phyloP scores from a whole-genome alignment of 1,140 invertebrate genomes.

The Dreissena rostriformis region DNA sequence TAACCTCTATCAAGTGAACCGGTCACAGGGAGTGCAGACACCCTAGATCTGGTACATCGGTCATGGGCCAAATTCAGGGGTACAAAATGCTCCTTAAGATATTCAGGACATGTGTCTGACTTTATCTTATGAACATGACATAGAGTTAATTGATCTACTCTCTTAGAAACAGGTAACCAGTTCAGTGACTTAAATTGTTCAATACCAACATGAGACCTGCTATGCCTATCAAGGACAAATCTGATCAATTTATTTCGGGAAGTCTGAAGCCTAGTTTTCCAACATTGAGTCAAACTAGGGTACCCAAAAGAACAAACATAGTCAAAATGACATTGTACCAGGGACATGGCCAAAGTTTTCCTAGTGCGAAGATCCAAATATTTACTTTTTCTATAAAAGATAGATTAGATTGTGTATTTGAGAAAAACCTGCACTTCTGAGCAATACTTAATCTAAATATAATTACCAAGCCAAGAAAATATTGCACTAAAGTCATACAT shows the following conservation, averaged over 20 bases:
- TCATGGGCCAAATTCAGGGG: background rate
- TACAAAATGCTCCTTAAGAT: conserved; percentile 29
- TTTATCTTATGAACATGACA: conserved; percentile 33
- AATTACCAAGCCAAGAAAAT: no score
- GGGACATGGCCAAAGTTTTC: background rate
- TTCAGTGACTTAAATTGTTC: conserved; percentile 8
- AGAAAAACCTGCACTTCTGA: no score
- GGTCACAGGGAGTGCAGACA: background rate
- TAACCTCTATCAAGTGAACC: background rate
- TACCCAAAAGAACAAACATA: conserved; percentile 23
- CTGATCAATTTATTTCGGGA: conserved; percentile 14
- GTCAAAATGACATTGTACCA: conserved; percentile 22
- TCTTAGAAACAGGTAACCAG: conserved; percentile 18
- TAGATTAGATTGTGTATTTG: no score
- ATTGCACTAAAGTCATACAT: no score
- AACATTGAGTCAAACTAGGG: conserved; percentile 10
- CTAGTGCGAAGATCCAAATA: conserved; percentile 16
- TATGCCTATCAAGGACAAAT: conserved; percentile 9
- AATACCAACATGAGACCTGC: conserved; percentile 7
- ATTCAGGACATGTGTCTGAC: conserved; percentile 1
- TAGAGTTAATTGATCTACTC: conserved; percentile 16
- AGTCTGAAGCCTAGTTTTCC: conserved; percentile 26
- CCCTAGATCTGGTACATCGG: conserved; percentile 10
- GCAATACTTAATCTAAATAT: no score
- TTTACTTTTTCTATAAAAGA: conserved; percentile 13